Evolutionary conservation across 1,140 invertebrate genomes (phyloP), one percentile per base, ranked within the genome.

Genomic region (Lanistes nyassanus): DNA sequence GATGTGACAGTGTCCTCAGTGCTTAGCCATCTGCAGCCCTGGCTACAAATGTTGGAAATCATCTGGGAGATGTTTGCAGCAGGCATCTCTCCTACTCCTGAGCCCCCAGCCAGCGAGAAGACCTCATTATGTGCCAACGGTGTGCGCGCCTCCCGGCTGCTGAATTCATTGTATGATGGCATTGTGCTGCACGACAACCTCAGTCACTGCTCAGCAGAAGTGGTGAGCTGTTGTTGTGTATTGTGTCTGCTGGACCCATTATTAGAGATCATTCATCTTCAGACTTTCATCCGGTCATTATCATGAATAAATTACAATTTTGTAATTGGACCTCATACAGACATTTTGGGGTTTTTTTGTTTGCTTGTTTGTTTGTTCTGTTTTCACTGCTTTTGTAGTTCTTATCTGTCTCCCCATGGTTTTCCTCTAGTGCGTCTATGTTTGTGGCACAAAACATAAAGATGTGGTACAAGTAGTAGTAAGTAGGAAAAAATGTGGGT

Each of bases 141-240:
- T 37, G 71, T 78, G 73, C 80, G 80, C 73, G 79, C 81, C 0
- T 84, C 82, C 2, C 74, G 76, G 64, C 79, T 86, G 23, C 82
- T 86, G 3, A 80, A 78, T 60, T 78, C 81, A 16, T 62, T 86
- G 72, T 85, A 82, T 62, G 74, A 86, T 16, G 76, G 74, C 3
- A 55, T 83, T 9, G 47, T 79, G 5, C 75, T 79, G 34, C 76
- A 77, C 53, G 81, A 83, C 56, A 79, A 74, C 26, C 51, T 79
- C 26, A 72, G 77, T 19, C 65, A 78, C 11, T 64, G 62, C 26
- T 56, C 72, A 0, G 65, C 73, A 42, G 75, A 80, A 31, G 56
- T 77, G 58, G 80, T 81, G 70, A 80, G 79, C 68, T 55, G 3
- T 11, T 31, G n/a, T n/a, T 60, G 56, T 60, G 7, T 7, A 23